phyloP scores from a whole-genome alignment of 2,113 vertebrate species.

The Gymnobelideus leadbeateri region DNA sequence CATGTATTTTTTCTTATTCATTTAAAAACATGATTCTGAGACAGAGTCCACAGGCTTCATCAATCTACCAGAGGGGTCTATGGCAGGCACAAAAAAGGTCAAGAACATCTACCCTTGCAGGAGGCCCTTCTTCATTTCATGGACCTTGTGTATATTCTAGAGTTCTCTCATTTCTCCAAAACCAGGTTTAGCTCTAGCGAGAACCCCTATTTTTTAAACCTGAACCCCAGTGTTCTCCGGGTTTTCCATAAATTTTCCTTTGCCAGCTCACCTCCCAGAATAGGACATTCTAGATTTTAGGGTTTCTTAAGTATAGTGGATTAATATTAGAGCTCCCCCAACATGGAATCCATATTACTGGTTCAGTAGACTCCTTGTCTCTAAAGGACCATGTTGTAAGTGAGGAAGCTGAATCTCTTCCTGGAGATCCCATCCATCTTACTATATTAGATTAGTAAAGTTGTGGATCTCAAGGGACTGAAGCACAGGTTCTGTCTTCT shows the following conservation, averaged over 20 bases:
- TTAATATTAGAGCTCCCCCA: neutral
- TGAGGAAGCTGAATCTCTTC: neutral
- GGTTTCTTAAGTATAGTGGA: neutral
- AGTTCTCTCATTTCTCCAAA: neutral
- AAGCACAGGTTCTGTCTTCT: neutral
- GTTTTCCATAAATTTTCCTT: neutral
- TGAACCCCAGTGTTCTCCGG: neutral
- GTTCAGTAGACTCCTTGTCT: neutral
- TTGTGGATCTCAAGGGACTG: neutral
- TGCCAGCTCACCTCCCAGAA: neutral
- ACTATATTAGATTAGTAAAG: neutral
- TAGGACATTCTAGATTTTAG: neutral
- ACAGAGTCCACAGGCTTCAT: neutral
- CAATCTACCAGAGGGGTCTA: neutral
- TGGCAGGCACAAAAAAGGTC: neutral
- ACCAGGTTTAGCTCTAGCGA: neutral
- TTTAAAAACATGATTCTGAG: neutral
- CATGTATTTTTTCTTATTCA: neutral
- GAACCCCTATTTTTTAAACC: neutral
- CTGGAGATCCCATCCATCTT: neutral
- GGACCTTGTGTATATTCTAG: neutral
- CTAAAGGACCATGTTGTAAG: neutral
- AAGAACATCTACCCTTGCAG: neutral
- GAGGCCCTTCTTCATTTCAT: neutral
- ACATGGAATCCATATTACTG: neutral